Conservation (phyloP, 2,113 vertebrate genomes). For the Phyllostomus discolor region DNA sequence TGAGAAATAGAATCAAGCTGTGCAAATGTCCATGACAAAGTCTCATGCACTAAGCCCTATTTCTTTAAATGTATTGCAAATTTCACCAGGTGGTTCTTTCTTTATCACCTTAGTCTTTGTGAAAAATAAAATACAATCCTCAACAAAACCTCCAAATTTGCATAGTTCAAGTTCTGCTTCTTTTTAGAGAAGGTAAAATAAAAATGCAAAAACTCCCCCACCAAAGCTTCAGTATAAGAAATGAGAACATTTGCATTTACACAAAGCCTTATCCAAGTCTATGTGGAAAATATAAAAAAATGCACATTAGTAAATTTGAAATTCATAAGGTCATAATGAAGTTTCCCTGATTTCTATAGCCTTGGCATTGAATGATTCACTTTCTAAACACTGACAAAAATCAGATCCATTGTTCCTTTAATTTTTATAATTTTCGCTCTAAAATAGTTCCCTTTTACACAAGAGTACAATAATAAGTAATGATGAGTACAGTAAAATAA, state of each 20-base stretch:
- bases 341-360: neutral
- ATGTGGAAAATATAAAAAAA: neutral
- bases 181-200: slow-evolving; percentile 1
- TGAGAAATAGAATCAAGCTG: slow-evolving; percentile 55
- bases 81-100: neutral
- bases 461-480: neutral
- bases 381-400: slow-evolving; percentile 36
- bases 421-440: slow-evolving; percentile 43
- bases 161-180: slow-evolving; percentile 26
- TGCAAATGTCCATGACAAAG: slow-evolving; percentile 44
- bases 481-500: slow-evolving; percentile 24
- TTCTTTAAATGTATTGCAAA: slow-evolving; percentile 37
- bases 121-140: neutral
- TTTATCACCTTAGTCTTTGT: neutral
- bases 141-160: slow-evolving; percentile 32
- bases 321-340: neutral
- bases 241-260: slow-evolving; percentile 14
- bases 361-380: neutral
- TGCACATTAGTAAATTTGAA: slow-evolving; percentile 27
- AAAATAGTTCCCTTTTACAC: slow-evolving; percentile 36
- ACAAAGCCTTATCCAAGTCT: neutral
- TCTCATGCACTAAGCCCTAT: neutral
- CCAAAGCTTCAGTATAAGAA: neutral
- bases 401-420: slow-evolving; percentile 45
- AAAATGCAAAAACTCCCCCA: neutral